Base-by-base conservation (phyloP, 1,140 invertebrate species). In the Piezodorus guildinii region DNA sequence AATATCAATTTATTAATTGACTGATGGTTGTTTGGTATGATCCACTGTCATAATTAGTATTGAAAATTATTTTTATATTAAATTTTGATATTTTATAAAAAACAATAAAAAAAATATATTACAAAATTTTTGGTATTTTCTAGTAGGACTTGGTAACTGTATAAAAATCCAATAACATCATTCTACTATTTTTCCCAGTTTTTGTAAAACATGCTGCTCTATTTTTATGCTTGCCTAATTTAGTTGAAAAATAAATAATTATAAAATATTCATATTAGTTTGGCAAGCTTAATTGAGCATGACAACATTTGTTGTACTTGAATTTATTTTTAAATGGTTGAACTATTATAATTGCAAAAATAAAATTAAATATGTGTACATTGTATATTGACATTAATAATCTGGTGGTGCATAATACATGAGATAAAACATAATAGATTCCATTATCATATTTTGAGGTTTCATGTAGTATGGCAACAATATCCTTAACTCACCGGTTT, bases 241-340 rank as follows among this genome's bases (percentile, higher is more conserved):
- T 52, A 27, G 51, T 51, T 45, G n/a, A 49, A 49, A 52, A 63
- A 63, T 63, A 63, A 63, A 58, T 63, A 63, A 58, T 63, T n/a
- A 23, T 52, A 52, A 25, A 34, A 63, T 52, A 63, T 25, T 52
- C 23, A 4, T 52, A 63, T 30, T 58, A 63, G 56, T 63, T 63
- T 63, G 62, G 62, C 62, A 63, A 63, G 62, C 62, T 63, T 39
- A 63, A 39, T 39, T 63, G 62, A 63, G 62, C 62, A 56, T 15
- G 58, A 63, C 62, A 63, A 62, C 62, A 30, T 27, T 30, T 39
- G 25, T 34, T 30, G 27, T 34, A 16, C 14, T 60, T 19, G 27
- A 30, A 17, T 23, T 59, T 21, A 59, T 23, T 34, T 25, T 39
- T 39, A 39, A 39, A 39, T 39, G 6, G 9, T 39, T 10, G 6